These are phyloP conservation scores for Todus mexicanus DNA, from an alignment of 2,797 vertebrate genomes.

Conservation along the genomic window DNA sequence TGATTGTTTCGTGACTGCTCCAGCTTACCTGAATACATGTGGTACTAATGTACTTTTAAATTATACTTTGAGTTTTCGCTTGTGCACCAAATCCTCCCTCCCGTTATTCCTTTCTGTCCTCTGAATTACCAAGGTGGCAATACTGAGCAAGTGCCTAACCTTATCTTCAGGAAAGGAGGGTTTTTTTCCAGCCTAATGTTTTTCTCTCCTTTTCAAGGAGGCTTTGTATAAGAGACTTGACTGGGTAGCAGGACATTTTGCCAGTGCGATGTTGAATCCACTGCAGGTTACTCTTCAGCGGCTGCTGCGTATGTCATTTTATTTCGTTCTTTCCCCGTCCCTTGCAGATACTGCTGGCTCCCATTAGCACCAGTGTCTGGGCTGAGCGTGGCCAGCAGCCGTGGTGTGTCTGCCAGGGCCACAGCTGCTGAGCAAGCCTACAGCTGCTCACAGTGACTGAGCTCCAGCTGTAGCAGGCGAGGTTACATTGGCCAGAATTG, in stretches of 20 bases:
- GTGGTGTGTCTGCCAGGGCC: background rate
- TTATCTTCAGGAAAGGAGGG: background rate
- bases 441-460: background rate
- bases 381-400: background rate
- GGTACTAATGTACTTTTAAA: background rate
- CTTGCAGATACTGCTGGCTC: background rate
- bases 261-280: background rate
- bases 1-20: background rate
- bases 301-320: background rate
- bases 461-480: constrained; percentile 35
- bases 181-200: background rate
- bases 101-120: background rate
- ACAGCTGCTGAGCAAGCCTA: constrained; percentile 1
- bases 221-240: background rate
- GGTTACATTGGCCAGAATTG: background rate
- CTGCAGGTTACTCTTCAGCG: background rate
- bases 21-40: accelerated
- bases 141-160: background rate
- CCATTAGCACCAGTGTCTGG: background rate
- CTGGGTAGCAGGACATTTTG: background rate
- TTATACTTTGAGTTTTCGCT: background rate
- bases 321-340: background rate
- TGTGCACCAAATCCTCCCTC: background rate
- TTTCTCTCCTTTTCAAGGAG: background rate
- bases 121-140: background rate